Percentiles rank a stretch among this genome's conserved stretches.
Conservation (phyloP, 1,140 invertebrate genomes). For the Macrocentrus cingulum region DNA sequence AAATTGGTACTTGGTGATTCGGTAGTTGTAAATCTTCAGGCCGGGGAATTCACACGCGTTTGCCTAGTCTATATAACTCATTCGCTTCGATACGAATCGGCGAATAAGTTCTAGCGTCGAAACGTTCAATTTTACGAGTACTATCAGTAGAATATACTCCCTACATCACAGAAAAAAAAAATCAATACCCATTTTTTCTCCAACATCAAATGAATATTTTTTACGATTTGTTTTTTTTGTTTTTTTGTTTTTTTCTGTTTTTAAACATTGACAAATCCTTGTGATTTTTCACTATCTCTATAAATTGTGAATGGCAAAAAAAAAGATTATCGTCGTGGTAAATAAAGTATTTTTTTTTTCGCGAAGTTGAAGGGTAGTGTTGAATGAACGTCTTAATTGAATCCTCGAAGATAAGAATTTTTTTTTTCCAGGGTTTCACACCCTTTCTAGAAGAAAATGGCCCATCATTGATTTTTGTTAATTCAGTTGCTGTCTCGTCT, state of each 20-base stretch:
- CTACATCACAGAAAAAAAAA: neutral
- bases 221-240: too few species aligned
- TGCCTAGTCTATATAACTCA: slow-evolving; percentile 8
- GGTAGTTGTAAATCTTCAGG: slow-evolving; percentile 12
- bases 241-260: too few species aligned
- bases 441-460: neutral
- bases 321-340: too few species aligned
- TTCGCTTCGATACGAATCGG: neutral
- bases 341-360: too few species aligned
- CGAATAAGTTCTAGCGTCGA: neutral
- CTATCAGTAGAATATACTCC: neutral
- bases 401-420: slow-evolving; percentile 15
- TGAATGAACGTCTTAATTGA: slow-evolving; percentile 11
- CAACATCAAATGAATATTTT: too few species aligned
- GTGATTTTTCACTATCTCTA: too few species aligned
- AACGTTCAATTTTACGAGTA: neutral
- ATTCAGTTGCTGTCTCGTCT: neutral
- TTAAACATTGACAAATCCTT: too few species aligned
- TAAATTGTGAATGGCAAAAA: too few species aligned
- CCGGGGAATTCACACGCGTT: slow-evolving; percentile 2
- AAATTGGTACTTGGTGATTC: slow-evolving; percentile 23
- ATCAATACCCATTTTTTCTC: too few species aligned
- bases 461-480: slow-evolving; percentile 5
- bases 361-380: slow-evolving; percentile 9
- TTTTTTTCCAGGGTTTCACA: neutral